phyloP scores from a whole-genome alignment of 2,888 invertebrate species.

The Andrena marginata region DNA sequence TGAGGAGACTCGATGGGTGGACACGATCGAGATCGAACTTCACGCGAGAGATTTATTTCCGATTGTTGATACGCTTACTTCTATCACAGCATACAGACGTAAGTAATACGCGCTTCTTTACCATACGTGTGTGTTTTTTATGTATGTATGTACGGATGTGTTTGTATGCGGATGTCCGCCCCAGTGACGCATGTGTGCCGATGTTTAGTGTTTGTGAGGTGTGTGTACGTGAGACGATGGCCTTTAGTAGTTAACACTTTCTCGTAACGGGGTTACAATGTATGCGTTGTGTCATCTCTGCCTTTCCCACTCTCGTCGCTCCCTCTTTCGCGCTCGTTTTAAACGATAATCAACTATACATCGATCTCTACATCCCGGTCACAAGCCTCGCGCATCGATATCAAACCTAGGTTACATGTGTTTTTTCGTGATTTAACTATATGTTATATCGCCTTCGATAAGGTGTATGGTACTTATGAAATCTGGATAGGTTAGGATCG shows the following conservation, averaged over 20 bases:
- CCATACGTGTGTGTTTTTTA: slow-evolving; percentile 52
- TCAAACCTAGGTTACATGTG: slow-evolving; percentile 71
- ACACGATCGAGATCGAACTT: slow-evolving; percentile 40
- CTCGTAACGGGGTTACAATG: slow-evolving; percentile 60
- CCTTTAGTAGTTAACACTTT: slow-evolving; percentile 59
- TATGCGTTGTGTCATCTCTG: slow-evolving; percentile 48
- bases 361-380: slow-evolving; percentile 71
- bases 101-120: slow-evolving; percentile 66
- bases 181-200: slow-evolving; percentile 8
- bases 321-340: slow-evolving; percentile 40
- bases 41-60: slow-evolving; percentile 73
- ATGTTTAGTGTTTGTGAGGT: background rate
- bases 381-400: slow-evolving; percentile 69
- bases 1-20: slow-evolving; percentile 11
- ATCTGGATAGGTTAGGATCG: slow-evolving; percentile 51
- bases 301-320: slow-evolving; percentile 10
- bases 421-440: slow-evolving; percentile 62
- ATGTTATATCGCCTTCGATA: slow-evolving; percentile 57
- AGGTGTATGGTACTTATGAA: slow-evolving; percentile 62
- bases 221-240: slow-evolving; percentile 53
- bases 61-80: slow-evolving; percentile 83
- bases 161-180: slow-evolving; percentile 25
- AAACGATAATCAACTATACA: slow-evolving; percentile 72
- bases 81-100: slow-evolving; percentile 81
- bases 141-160: slow-evolving; percentile 40